These are phyloP conservation scores for Eupeodes luniger DNA, from an alignment of 2,888 invertebrate species.

Conservation along the genomic window DNA sequence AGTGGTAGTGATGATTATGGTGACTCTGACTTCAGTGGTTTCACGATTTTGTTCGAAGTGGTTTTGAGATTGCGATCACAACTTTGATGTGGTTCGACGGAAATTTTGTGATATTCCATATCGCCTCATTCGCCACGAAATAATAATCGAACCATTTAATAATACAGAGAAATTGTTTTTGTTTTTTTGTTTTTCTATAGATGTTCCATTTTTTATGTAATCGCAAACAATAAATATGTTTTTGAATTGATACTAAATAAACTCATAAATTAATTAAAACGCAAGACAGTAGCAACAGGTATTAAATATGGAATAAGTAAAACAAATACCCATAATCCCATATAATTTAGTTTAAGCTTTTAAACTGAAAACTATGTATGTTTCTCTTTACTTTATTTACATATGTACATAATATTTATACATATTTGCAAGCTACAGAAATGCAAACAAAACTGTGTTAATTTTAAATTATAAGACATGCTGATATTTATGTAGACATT, in stretches of 20 bases:
- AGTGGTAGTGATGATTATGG: no score
- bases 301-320: no score
- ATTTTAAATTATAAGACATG: background rate
- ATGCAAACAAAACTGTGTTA: slow-evolving; percentile 4
- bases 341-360: no score
- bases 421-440: background rate
- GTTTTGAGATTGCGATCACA: slow-evolving; percentile 24
- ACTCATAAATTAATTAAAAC: background rate
- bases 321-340: no score
- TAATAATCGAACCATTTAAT: slow-evolving; percentile 28
- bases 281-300: no score
- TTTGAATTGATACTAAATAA: background rate
- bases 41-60: slow-evolving; percentile 51
- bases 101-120: slow-evolving; percentile 12
- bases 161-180: slow-evolving; percentile 20
- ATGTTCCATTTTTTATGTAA: slow-evolving; percentile 8
- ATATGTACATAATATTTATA: background rate
- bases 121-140: slow-evolving; percentile 14
- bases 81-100: slow-evolving; percentile 43
- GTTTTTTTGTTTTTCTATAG: slow-evolving; percentile 11
- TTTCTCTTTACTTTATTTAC: background rate
- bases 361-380: no score
- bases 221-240: background rate
- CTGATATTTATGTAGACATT: background rate
- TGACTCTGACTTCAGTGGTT: background rate